phyloP scores from a whole-genome alignment of 23 tunicate species.

The Halocynthia roretzi region DNA sequence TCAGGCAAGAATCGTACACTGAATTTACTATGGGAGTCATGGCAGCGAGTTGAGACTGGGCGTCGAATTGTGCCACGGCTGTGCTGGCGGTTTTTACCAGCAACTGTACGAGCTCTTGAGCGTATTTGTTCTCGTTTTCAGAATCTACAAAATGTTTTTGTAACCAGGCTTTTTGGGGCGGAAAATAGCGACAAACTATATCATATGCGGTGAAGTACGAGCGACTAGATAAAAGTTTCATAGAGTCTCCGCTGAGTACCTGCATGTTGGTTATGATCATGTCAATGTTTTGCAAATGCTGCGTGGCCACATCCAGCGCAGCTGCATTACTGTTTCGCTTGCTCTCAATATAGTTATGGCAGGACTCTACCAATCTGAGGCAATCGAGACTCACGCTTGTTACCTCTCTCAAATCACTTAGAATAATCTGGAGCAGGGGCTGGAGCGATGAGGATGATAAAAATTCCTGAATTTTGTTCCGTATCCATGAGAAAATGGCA shows the following conservation, averaged over 20 bases:
- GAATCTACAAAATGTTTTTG: conserved; percentile 66
- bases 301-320: conserved; percentile 51
- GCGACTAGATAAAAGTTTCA: neutral
- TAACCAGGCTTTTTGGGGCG: conserved; percentile 57
- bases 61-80: conserved; percentile 41
- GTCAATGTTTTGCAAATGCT: conserved; percentile 62
- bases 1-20: conserved; percentile 37
- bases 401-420: conserved; percentile 64
- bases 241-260: conserved; percentile 21
- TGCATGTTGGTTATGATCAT: conserved; percentile 81
- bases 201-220: neutral
- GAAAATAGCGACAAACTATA: conserved; percentile 29
- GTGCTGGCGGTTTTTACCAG: conserved; percentile 20
- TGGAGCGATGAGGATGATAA: conserved; percentile 29
- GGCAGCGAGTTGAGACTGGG: conserved; percentile 61
- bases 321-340: conserved; percentile 51
- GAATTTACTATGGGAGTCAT: conserved; percentile 50
- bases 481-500: conserved; percentile 45
- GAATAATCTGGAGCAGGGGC: conserved; percentile 40
- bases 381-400: conserved; percentile 44
- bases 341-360: conserved; percentile 74
- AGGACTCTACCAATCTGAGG: conserved; percentile 63
- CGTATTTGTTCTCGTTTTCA: conserved; percentile 6
- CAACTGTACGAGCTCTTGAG: neutral
- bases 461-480: conserved; percentile 50